Evolutionary conservation across 2,113 vertebrate genomes (phyloP).

Genomic region (Pandion haliaetus): DNA sequence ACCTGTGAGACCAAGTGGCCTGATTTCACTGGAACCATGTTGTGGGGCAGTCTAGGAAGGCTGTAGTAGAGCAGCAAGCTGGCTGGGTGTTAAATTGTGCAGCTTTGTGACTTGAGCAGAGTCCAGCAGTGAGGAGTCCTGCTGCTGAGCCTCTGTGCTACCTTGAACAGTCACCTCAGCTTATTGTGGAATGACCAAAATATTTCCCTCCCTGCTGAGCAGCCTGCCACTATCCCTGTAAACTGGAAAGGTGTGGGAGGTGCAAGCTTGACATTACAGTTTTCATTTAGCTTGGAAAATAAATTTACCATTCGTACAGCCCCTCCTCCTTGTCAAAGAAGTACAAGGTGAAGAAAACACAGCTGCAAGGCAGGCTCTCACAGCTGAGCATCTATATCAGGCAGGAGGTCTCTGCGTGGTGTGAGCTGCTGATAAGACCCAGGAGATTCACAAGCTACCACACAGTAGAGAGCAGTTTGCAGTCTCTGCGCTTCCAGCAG

Average conservation of each 20-base stretch:
- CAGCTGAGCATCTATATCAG: not conserved
- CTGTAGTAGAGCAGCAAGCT: not conserved
- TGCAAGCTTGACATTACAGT: not conserved
- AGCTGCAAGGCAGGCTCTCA: not conserved
- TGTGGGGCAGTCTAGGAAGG: not conserved
- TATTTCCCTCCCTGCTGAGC: not conserved
- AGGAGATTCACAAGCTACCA: not conserved
- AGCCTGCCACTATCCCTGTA: not conserved
- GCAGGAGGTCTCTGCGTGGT: slow-evolving; percentile 1
- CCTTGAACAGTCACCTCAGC: not conserved
- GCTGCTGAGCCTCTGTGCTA: not conserved
- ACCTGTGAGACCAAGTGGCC: not conserved
- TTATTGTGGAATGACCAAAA: not conserved
- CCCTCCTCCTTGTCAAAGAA: not conserved
- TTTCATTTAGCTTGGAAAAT: not conserved
- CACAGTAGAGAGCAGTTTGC: not conserved
- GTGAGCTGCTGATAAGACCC: slow-evolving; percentile 26
- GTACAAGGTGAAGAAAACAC: not conserved
- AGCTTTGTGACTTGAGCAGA: not conserved
- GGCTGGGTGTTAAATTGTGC: not conserved
- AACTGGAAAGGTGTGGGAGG: not conserved
- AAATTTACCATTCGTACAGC: not conserved
- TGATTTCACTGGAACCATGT: not conserved
- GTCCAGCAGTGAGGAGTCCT: not conserved
- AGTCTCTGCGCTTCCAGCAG: not conserved